Conservation (phyloP, 1,140 invertebrate genomes). For the Heliconius congener region DNA sequence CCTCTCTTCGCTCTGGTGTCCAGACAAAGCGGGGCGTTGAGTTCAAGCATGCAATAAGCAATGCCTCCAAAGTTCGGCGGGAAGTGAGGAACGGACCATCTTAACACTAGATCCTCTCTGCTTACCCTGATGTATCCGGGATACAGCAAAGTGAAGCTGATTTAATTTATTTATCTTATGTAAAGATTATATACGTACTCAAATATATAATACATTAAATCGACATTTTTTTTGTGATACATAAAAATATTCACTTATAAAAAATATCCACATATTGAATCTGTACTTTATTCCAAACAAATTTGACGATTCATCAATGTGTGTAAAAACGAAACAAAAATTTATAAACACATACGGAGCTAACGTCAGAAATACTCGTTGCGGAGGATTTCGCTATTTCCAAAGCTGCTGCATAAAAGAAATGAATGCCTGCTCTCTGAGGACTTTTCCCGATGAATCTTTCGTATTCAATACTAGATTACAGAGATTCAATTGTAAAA, state of each 20-base stretch:
- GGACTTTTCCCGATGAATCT: constrained; percentile 5
- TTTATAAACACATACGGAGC: constrained; percentile 20
- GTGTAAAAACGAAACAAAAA: constrained; percentile 16
- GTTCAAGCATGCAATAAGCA: too few relatives aligned
- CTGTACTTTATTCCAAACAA: not conserved
- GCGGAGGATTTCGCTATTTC: constrained; percentile 30
- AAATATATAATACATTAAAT: too few relatives aligned
- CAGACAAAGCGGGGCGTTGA: too few relatives aligned
- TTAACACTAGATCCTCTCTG: too few relatives aligned
- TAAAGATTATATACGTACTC: too few relatives aligned
- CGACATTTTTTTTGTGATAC: not conserved
- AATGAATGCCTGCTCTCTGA: constrained; percentile 31
- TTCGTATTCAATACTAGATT: constrained; percentile 19
- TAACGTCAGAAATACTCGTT: constrained; percentile 23
- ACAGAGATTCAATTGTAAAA: not conserved
- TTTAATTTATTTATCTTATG: too few relatives aligned
- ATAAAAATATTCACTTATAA: not conserved
- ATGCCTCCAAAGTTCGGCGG: too few relatives aligned
- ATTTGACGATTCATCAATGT: constrained; percentile 12
- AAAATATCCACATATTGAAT: not conserved
- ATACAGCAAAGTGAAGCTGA: too few relatives aligned
- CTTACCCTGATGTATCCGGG: too few relatives aligned
- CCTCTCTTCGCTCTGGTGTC: too few relatives aligned
- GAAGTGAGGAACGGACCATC: too few relatives aligned
- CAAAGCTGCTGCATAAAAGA: constrained; percentile 33